Conservation (phyloP, 1,140 invertebrate genomes). For the Anthonomus grandis region DNA sequence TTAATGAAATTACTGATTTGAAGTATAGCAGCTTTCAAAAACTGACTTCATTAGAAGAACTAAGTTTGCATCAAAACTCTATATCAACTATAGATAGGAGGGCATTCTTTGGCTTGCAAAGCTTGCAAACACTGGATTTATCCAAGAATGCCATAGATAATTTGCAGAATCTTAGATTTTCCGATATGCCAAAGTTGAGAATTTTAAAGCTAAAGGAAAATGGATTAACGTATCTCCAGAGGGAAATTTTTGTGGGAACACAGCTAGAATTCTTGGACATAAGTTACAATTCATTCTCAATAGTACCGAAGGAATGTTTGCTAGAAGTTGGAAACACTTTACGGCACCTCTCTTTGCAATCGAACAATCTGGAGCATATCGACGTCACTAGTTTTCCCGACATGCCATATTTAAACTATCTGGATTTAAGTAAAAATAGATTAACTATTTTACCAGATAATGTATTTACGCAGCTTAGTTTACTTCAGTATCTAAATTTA, state of each 20-base stretch:
- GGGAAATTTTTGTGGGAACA: slow-evolving; percentile 78
- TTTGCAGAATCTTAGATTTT: slow-evolving; percentile 77
- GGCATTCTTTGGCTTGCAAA: slow-evolving; percentile 69
- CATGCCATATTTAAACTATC: slow-evolving; percentile 71
- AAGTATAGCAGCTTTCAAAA: slow-evolving; percentile 69
- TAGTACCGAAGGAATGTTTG: slow-evolving; percentile 68
- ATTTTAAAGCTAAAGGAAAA: slow-evolving; percentile 76
- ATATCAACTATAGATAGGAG: slow-evolving; percentile 68
- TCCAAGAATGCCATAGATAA: slow-evolving; percentile 73
- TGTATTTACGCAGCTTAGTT: slow-evolving; percentile 78
- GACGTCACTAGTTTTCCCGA: slow-evolving; percentile 84
- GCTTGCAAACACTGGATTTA: slow-evolving; percentile 74
- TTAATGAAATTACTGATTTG: slow-evolving; percentile 69
- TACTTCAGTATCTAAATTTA: slow-evolving; percentile 73
- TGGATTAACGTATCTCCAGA: slow-evolving; percentile 68
- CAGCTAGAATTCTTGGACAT: slow-evolving; percentile 77
- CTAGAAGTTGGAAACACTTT: slow-evolving; percentile 72
- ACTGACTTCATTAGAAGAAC: slow-evolving; percentile 64
- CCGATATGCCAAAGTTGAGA: slow-evolving; percentile 70
- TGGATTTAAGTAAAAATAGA: slow-evolving; percentile 77
- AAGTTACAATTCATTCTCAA: slow-evolving; percentile 72
- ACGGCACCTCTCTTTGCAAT: slow-evolving; percentile 70
- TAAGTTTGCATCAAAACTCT: slow-evolving; percentile 72
- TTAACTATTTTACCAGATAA: slow-evolving; percentile 84
- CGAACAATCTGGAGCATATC: slow-evolving; percentile 81